Percentiles rank a stretch among this genome's conserved stretches.
These are phyloP conservation scores for Eulemur macaco DNA, from an alignment of 2,113 vertebrate genomes.

Conservation along the genomic window DNA sequence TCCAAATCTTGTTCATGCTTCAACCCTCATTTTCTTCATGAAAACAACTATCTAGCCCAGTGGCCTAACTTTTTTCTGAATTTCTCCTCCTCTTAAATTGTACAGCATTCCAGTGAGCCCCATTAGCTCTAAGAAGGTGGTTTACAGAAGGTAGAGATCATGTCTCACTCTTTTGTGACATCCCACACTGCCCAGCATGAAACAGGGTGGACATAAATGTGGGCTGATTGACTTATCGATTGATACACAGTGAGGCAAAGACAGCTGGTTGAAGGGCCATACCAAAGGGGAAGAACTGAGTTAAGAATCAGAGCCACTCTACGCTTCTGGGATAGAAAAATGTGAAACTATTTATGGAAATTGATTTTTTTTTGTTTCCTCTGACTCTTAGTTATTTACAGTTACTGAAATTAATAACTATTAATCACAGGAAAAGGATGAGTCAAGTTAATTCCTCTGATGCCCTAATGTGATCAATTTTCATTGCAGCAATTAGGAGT, in stretches of 20 bases:
- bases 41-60: neutral
- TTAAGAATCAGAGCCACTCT: neutral
- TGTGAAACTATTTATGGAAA: neutral
- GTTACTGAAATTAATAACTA: slow-evolving; percentile 31
- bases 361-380: neutral
- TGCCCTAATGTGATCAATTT: neutral
- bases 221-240: neutral
- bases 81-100: neutral
- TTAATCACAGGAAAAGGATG: slow-evolving; percentile 49
- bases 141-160: neutral
- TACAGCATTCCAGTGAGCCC: neutral
- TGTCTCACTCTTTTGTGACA: neutral
- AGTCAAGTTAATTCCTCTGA: slow-evolving; percentile 5
- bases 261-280: neutral
- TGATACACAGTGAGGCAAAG: neutral
- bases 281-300: neutral
- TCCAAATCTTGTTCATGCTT: neutral
- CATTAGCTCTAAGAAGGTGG: neutral
- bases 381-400: slow-evolving; percentile 33
- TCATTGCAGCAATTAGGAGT: slow-evolving; percentile 50
- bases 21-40: neutral
- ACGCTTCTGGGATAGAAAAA: neutral
- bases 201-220: neutral
- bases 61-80: neutral
- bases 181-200: neutral